These are phyloP conservation scores for Eolophus roseicapilla DNA, from an alignment of 2,113 vertebrate species.

Conservation along the genomic window DNA sequence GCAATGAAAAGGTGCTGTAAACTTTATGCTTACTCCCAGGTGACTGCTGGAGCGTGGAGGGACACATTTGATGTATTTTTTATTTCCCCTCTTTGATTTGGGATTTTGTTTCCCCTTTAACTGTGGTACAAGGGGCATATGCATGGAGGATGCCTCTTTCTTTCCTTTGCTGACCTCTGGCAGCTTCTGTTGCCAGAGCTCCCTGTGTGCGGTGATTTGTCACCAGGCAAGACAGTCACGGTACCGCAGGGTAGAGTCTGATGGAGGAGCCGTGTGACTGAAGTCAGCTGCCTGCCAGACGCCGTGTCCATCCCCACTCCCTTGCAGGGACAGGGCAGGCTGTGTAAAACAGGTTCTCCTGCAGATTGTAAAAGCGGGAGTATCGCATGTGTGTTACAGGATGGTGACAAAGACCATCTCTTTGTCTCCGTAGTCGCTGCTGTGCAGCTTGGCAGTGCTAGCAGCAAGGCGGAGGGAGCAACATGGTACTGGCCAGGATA, in stretches of 20 bases:
- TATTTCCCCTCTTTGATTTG: neutral
- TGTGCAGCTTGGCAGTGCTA: neutral
- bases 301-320: neutral
- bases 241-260: neutral
- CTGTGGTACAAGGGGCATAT: neutral
- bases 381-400: too few species aligned
- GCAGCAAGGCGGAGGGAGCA: neutral
- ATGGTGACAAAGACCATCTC: neutral
- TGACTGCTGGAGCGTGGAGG: neutral
- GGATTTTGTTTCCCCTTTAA: neutral
- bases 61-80: neutral
- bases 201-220: neutral
- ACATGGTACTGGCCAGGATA: accelerated
- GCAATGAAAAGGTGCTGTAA: neutral
- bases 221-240: neutral
- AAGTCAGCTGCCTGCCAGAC: neutral
- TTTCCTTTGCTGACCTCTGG: neutral
- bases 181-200: neutral
- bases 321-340: neutral
- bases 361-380: neutral
- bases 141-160: neutral
- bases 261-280: neutral
- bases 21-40: neutral
- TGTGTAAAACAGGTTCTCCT: neutral
- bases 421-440: neutral